phyloP scores from a whole-genome alignment of 2,888 invertebrate genomes.

The Protophormia terraenovae region DNA sequence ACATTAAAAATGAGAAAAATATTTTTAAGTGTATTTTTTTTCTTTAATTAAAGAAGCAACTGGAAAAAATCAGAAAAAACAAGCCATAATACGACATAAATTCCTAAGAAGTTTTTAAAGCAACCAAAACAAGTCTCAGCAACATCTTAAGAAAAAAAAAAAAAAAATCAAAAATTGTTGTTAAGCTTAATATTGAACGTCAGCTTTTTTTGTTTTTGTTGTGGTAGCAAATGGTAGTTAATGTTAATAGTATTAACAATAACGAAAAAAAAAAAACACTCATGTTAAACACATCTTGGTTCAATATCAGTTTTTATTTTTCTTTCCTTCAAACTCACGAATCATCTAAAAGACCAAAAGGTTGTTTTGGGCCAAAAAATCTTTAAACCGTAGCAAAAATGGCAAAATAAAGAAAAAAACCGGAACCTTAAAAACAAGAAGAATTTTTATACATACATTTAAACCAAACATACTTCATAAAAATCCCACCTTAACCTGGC shows the following conservation, averaged over 20 bases:
- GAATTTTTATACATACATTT: constrained; percentile 17
- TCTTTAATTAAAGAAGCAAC: neutral
- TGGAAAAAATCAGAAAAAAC: neutral
- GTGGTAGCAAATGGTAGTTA: constrained; percentile 54
- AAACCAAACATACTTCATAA: constrained; percentile 45
- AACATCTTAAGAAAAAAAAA: neutral
- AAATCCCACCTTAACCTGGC: constrained; percentile 59
- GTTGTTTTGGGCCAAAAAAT: constrained; percentile 28
- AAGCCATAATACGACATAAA: constrained; percentile 50
- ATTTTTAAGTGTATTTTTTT: neutral
- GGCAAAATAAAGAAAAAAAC: constrained; percentile 31
- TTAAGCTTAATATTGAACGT: constrained; percentile 31
- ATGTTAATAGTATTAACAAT: constrained; percentile 49
- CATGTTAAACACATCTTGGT: constrained; percentile 32
- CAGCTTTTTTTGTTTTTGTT: constrained; percentile 13
- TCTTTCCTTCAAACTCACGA: constrained; percentile 42
- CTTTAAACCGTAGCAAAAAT: constrained; percentile 39
- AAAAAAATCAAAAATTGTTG: constrained; percentile 28
- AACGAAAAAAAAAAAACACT: constrained; percentile 37
- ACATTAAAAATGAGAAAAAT: too few relatives aligned
- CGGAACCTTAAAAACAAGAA: constrained; percentile 32
- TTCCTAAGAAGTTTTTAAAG: constrained; percentile 41
- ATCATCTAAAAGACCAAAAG: constrained; percentile 44
- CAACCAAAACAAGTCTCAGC: constrained; percentile 25
- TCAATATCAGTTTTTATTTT: neutral